These are phyloP conservation scores for Conchocele bisecta DNA, from an alignment of 2,888 invertebrate species.

Conservation along the genomic window DNA sequence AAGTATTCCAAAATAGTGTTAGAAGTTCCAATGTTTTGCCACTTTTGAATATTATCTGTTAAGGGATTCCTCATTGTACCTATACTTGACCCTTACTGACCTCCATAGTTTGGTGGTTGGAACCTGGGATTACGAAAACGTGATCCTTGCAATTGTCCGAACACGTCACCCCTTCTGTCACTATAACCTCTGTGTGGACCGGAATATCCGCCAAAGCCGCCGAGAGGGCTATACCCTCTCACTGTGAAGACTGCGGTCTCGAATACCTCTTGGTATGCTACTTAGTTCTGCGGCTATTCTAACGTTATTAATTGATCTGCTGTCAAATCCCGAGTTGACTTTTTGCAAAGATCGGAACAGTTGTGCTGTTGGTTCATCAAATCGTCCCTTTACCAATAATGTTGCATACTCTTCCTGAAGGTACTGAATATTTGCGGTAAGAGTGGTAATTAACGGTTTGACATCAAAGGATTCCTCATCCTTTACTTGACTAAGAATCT, in stretches of 20 bases:
- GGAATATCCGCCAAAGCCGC: too few species aligned
- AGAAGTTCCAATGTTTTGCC: constrained; percentile 4
- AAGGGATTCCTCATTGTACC: not conserved
- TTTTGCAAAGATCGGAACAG: constrained; percentile 19
- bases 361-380: constrained; percentile 23
- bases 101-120: not conserved
- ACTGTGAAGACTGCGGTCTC: too few species aligned
- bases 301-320: constrained; percentile 8
- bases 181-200: too few species aligned
- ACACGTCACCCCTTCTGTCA: not conserved
- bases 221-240: too few species aligned
- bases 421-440: constrained; percentile 15
- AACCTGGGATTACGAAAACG: constrained; percentile 1
- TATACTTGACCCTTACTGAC: not conserved
- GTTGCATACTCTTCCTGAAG: constrained; percentile 28
- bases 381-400: constrained; percentile 26
- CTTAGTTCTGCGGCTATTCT: constrained; percentile 28
- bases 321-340: constrained; percentile 19
- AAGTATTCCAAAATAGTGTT: constrained; percentile 5
- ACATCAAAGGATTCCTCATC: constrained; percentile 5
- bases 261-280: constrained; percentile 4
- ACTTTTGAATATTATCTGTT: not conserved
- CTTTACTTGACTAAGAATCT: not conserved
- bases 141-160: not conserved
- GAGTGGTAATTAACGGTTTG: not conserved